Percentiles rank a stretch among this genome's conserved stretches.
These are phyloP conservation scores for Acanthoscelides obtectus DNA, from an alignment of 2,888 invertebrate genomes.

Conservation along the genomic window DNA sequence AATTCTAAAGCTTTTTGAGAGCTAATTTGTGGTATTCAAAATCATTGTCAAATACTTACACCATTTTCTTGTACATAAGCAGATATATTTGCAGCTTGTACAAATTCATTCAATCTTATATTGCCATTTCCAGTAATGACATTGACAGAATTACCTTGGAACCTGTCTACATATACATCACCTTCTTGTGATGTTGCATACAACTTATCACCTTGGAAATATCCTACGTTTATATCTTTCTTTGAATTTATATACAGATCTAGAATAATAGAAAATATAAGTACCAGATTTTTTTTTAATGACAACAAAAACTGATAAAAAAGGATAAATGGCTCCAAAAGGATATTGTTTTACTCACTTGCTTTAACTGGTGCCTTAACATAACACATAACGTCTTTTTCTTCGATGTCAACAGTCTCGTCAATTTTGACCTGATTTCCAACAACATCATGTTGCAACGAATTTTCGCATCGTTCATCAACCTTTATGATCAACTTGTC, in stretches of 20 bases:
- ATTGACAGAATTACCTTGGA: slow-evolving; percentile 34
- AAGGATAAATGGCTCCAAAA: neutral
- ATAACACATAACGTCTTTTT: slow-evolving; percentile 23
- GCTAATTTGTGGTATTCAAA: neutral
- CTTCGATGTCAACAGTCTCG: slow-evolving; percentile 12
- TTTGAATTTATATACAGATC: slow-evolving; percentile 33
- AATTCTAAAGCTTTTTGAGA: neutral
- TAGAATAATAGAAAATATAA: too few relatives aligned
- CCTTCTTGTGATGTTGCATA: slow-evolving; percentile 28
- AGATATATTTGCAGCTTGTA: slow-evolving; percentile 35
- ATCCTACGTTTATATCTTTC: slow-evolving; percentile 29
- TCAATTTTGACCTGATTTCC: slow-evolving; percentile 28
- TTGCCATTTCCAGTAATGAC: slow-evolving; percentile 31
- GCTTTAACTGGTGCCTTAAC: slow-evolving; percentile 42
- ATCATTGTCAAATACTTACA: slow-evolving; percentile 24
- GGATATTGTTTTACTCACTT: slow-evolving; percentile 28
- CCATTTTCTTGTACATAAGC: slow-evolving; percentile 27
- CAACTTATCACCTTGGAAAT: slow-evolving; percentile 31
- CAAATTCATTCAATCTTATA: slow-evolving; percentile 33
- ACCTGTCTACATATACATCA: slow-evolving; percentile 34
- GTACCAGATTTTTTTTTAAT: neutral
- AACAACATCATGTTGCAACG: slow-evolving; percentile 23
- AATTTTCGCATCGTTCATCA: slow-evolving; percentile 19
- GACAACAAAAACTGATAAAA: too few relatives aligned
- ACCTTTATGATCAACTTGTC: slow-evolving; percentile 34